Evolutionary conservation across 1,140 invertebrate genomes (phyloP).

Genomic region (Popillia japonica): DNA sequence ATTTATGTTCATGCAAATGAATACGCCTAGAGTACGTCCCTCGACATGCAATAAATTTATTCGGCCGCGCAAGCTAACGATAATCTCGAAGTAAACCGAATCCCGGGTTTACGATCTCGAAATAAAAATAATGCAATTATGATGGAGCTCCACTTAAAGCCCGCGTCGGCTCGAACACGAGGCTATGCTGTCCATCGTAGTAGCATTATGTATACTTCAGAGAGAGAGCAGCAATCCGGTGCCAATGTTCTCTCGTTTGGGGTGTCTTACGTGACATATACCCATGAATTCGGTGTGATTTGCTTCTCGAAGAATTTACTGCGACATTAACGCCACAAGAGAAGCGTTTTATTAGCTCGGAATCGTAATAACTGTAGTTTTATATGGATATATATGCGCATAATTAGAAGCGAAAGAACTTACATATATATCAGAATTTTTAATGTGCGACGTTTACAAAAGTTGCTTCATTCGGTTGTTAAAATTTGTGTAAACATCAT

Average conservation of each 20-base stretch:
- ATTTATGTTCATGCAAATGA: conserved; percentile 1
- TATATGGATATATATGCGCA: not conserved
- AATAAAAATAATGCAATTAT: conserved; percentile 12
- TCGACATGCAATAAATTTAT: not conserved
- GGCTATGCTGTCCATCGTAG: not conserved
- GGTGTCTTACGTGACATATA: not conserved
- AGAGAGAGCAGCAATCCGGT: not conserved
- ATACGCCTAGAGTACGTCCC: not conserved
- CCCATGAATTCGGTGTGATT: not conserved
- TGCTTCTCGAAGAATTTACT: not conserved
- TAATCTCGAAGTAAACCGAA: not conserved
- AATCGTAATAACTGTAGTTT: not conserved
- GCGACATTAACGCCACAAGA: not conserved
- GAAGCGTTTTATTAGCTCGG: not conserved
- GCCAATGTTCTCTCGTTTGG: not conserved
- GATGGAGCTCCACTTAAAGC: not conserved
- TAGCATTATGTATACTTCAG: not conserved
- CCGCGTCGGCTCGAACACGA: not conserved
- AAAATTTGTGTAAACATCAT: not conserved
- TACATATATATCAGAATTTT: not conserved
- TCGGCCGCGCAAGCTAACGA: not conserved
- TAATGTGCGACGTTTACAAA: not conserved
- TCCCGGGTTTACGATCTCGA: not conserved
- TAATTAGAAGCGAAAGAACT: not conserved
- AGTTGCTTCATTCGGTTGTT: not conserved